Evolutionary conservation across 2,888 invertebrate genomes (phyloP), one percentile per base, ranked within the genome.

Genomic region (Allygus modestus): DNA sequence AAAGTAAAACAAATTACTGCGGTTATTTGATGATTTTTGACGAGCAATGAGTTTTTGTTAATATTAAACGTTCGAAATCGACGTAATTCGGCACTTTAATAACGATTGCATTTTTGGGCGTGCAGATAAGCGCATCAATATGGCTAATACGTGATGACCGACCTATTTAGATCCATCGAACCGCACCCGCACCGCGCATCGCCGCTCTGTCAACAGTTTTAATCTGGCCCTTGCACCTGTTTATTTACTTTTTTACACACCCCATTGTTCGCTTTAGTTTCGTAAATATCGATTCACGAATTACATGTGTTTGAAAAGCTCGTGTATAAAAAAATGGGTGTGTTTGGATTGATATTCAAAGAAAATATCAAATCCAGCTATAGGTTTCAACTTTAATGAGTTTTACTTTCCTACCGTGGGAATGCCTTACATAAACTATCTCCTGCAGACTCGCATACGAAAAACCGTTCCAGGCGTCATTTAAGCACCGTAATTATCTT

Each of bases 41-140:
- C 46, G 12, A 41, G 41, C 11, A 41, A 41, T 23, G 61, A 20
- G 61, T 61, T 61, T 37, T 37, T 37, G 37, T 4, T 61, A 28
- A 20, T 17, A 17, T 61, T 28, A 28, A 15, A 17, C 33, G 71
- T 71, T 71, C 61, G 31, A 41, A 41, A 75, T 75, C 75, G 75
- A 75, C 46, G 43, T 26, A 9, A 28, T 43, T 43, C 12, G 46
- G 20, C 26, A 20, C 1, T 46, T 75, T 41, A n/a, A 46, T 75
- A 75, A 41, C 46, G 71, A 33, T 43, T 75, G 75, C 46, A 46
- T 20, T 75, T 41, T 75, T 75, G 75, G 75, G 7, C 28, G 43
- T 1, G 75, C 28, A 23, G 75, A 75, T 75, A 75, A 46, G 75
- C 75, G 46, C 75, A 75, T 75, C 75, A 46, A 75, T 43, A 75